Base-by-base conservation (phyloP, 37 sponge, comb jelly and placozoan species). In the Haliclona indistincta region DNA sequence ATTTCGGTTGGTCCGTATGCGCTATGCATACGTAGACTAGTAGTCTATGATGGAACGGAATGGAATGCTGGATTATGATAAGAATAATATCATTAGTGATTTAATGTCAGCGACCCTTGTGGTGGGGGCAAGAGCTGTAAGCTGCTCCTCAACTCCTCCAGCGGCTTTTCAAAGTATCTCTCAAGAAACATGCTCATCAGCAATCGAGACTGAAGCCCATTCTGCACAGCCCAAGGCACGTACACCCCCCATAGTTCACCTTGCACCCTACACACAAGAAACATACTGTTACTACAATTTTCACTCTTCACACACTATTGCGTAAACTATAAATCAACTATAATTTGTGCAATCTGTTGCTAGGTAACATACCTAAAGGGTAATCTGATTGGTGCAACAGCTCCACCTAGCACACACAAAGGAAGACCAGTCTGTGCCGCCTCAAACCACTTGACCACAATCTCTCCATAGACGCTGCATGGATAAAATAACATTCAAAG, bases 151-250 rank as follows among this genome's bases (percentile, higher is more conserved):
- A 87, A 37, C 43, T 28, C 60, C 28, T 83, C 82, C 11, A 87
- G 22, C 38, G 70, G 68, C 53, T 71, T 38, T 67, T 84, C 85
- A 26, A 84, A 53, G 17, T 81, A 66, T 43, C 60, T 43, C 71
- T 89, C 90, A 74, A 83, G 85, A 65, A 73, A 89, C 0, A 89
- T 55, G 69, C 62, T 84, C 90, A 89, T 89, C 40, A 84, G 51
- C 35, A 84, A 84, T 22, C 53, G 33, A 43, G 68, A 56, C 2
- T 72, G 17, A 10, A 63, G n/a, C 19, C 68, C 85, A 41, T 55
- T 63, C 8, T 58, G 54, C 7, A 84, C 32, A 26, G 62, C 78
- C 90, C 82, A 80, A 20, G 85, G 90, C 5, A 79, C n/a, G 17
- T 58, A 41, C n/a, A 65, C 13, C 6, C 55, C 28, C 35, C 51